Percentiles rank a stretch among this genome's conserved stretches.
These are phyloP conservation scores for Mycogona germanica DNA, from an alignment of 2,888 invertebrate species.

Conservation along the genomic window DNA sequence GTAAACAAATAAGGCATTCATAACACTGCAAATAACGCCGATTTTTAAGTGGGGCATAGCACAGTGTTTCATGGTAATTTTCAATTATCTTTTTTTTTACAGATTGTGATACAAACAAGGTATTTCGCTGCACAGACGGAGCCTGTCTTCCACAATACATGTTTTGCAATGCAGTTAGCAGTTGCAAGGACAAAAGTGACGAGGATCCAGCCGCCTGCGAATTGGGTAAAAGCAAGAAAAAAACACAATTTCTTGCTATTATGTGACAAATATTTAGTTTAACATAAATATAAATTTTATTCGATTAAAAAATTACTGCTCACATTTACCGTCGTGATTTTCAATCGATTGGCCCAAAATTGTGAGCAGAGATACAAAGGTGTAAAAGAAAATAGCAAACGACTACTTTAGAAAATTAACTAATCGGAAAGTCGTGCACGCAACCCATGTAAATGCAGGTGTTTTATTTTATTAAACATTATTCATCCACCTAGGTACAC, in stretches of 20 bases:
- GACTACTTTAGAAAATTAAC: too few species aligned
- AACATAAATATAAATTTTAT: not conserved
- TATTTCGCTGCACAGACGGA: constrained; percentile 73
- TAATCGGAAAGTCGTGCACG: too few species aligned
- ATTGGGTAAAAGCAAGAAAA: constrained; percentile 18
- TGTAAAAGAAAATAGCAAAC: too few species aligned
- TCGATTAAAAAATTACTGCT: too few species aligned
- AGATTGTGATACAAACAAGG: constrained; percentile 54
- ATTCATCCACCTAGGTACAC: constrained; percentile 19
- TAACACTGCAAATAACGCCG: constrained; percentile 13
- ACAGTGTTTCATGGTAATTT: too few species aligned
- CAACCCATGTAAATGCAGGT: too few species aligned
- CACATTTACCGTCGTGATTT: too few species aligned
- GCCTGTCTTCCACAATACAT: constrained; percentile 80
- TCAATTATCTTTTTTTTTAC: constrained; percentile 14
- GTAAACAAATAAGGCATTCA: too few species aligned
- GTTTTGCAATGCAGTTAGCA: constrained; percentile 79
- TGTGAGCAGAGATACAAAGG: too few species aligned
- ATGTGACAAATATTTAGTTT: not conserved
- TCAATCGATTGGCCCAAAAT: too few species aligned
- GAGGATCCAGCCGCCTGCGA: constrained; percentile 32
- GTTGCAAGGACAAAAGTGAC: constrained; percentile 78
- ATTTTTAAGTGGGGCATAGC: constrained; percentile 22
- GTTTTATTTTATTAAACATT: not conserved
- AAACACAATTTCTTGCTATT: not conserved